Base-by-base conservation (phyloP, 1,140 invertebrate species). In the Euura saliciscinereae region DNA sequence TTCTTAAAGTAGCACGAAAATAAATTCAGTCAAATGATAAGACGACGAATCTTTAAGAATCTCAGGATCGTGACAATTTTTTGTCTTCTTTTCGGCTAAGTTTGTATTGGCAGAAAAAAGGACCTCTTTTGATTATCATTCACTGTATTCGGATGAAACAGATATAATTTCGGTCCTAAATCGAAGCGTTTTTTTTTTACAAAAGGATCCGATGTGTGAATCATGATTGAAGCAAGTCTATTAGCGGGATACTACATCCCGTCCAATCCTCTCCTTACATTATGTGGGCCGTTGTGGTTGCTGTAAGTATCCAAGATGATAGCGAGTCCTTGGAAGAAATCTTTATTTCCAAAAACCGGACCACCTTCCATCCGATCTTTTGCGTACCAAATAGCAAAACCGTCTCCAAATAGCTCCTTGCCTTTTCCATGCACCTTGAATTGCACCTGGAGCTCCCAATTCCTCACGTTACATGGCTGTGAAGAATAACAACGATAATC, bases 271-370 rank as follows among this genome's bases (percentile, higher is more conserved):
- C 13, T 67, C 88, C 91, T 90, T 92, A 98, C 96, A 90, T 96
- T 97, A 82, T 99, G 97, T 67, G 95, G 94, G n/a, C 97, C 98
- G 90, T 99, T 99, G 80, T 99, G 98, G 87, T 99, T 99, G 83
- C 96, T 99, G 84, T 99, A 99, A 0, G 99, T 99, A 84, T 99
- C 99, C 70, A 99, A 85, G 84, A 99, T 97, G 45, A 99, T 91
- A 7, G 93, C 97, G 11, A 99, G 88, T 0, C 99, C 99, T 69
- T 92, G 90, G 85, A 99, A 99, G 78, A 91, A 94, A 85, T 99
- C 97, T 82, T 93, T 94, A 81, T 93, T 98, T 11, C 99, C 99
- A 90, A 99, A 99, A 0, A 99, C 97, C 8, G 93, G 91, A 1
- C 98, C 98, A 2, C 89, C 66, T 75, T 92, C 82, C 92, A 98